Percentiles rank a stretch among this genome's conserved stretches.
phyloP scores from a whole-genome alignment of 2,797 vertebrate species.

The Argentina silus region DNA sequence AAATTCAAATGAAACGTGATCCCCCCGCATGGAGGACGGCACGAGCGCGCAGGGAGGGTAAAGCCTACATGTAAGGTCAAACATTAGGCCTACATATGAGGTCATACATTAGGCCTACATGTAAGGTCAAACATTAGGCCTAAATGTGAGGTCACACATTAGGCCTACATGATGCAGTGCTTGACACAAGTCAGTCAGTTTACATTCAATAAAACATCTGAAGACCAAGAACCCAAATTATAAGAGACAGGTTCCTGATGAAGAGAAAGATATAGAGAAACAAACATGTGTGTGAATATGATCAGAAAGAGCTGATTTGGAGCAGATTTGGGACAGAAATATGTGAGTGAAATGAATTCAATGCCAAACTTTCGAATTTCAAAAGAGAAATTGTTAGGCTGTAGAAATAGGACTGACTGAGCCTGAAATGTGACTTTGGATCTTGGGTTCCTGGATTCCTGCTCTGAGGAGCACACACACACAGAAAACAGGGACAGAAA shows the following conservation, averaged over 20 bases:
- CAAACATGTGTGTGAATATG: background rate
- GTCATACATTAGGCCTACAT: too few relatives aligned
- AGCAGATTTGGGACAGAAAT: background rate
- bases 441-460: too few relatives aligned
- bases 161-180: background rate
- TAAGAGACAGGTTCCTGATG: background rate
- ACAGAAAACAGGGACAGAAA: too few relatives aligned
- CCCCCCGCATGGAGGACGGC: too few relatives aligned
- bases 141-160: background rate
- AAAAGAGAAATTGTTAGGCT: background rate
- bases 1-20: constrained; percentile 93
- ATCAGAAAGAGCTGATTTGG: background rate
- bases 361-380: background rate
- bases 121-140: background rate
- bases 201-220: background rate
- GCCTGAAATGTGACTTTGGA: too few relatives aligned
- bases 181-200: background rate
- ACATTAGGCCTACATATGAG: background rate
- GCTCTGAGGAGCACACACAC: too few relatives aligned
- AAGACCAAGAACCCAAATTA: background rate
- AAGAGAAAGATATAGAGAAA: background rate
- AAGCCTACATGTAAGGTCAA: background rate
- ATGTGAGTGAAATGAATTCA: too few relatives aligned
- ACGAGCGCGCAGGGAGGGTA: constrained; percentile 33
- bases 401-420: too few relatives aligned